Percentiles rank a stretch among this genome's conserved stretches.
Conservation (phyloP, 2,113 vertebrate genomes). For the Athene noctua region DNA sequence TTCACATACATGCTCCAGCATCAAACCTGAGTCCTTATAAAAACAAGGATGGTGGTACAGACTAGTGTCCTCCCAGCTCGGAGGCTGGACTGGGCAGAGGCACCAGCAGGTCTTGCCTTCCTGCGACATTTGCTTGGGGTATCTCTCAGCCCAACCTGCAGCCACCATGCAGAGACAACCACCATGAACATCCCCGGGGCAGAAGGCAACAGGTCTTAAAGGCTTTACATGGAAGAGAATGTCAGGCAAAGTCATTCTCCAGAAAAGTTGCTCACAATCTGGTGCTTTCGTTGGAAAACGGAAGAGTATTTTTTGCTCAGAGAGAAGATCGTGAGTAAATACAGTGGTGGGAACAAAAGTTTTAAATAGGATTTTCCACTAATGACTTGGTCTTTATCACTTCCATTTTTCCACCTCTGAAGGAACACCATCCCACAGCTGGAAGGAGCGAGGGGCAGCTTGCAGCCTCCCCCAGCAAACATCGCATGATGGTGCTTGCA, state of each 20-base stretch:
- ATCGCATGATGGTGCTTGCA: background rate
- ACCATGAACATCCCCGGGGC: fast-evolving
- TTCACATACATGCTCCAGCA: background rate
- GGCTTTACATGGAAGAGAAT: background rate
- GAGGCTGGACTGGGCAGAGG: background rate
- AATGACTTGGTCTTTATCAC: background rate
- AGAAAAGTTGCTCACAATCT: background rate
- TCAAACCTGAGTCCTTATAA: background rate
- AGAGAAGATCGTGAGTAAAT: background rate
- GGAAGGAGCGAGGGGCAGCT: background rate
- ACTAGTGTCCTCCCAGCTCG: fast-evolving
- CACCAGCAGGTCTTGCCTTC: background rate
- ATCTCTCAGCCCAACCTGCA: background rate
- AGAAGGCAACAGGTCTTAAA: background rate
- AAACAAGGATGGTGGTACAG: background rate
- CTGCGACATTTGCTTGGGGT: background rate
- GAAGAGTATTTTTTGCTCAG: background rate
- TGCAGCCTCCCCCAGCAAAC: background rate
- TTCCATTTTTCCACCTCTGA: background rate
- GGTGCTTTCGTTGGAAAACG: background rate
- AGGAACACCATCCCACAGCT: background rate
- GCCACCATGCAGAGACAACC: background rate
- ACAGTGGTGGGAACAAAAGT: background rate
- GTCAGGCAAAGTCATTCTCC: background rate
- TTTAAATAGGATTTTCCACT: conserved; percentile 17